Evolutionary conservation across 2,888 invertebrate species (phyloP), one percentile per base, ranked within the genome.

Genomic region (Limenitis camilla): DNA sequence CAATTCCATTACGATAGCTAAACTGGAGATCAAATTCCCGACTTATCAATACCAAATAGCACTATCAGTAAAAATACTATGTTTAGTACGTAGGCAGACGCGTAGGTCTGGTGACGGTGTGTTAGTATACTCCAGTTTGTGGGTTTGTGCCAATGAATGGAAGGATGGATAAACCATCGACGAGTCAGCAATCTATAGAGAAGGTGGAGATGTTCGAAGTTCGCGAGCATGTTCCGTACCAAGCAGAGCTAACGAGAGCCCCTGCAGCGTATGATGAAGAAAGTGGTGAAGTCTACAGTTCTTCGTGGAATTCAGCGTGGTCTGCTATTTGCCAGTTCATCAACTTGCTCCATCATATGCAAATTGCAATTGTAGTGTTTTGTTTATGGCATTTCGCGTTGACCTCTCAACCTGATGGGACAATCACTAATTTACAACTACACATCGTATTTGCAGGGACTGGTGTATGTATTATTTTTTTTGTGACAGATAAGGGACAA

Each of bases 401-500:
- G 50, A 84, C 76, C 6, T 74, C 78, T 1, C 69, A 71, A 8
- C 72, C 82, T 0, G 78, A 84, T 51, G 87, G 87, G 51, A 61
- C 76, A 19, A 77, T 86, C 62, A 83, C 72, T 50, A 87, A 85
- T 59, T 63, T 86, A 56, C 83, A 88, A 59, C 63, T 88, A 53
- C 88, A 88, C 61, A 84, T 88, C 8, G 74, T 85, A 50, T 81
- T 88, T 56, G 85, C 86, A 27, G 87, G 87, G 52, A 85, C 88
- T 48, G 88, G 88, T 51, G 88, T 88, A 84, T 53, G 86, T 83
- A 76, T 58, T 56, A 9, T 2, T 19, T 28, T 41, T 42, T 19
- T 6, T 31, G 11, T 29, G 7, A 55, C 51, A 9, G 7, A 19
- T 40, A 10, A 10, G 4, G 11, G 10, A 19, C 27, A 39, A n/a